Evolutionary conservation across 2,888 invertebrate species (phyloP).

Genomic region (Brachyptera risi): DNA sequence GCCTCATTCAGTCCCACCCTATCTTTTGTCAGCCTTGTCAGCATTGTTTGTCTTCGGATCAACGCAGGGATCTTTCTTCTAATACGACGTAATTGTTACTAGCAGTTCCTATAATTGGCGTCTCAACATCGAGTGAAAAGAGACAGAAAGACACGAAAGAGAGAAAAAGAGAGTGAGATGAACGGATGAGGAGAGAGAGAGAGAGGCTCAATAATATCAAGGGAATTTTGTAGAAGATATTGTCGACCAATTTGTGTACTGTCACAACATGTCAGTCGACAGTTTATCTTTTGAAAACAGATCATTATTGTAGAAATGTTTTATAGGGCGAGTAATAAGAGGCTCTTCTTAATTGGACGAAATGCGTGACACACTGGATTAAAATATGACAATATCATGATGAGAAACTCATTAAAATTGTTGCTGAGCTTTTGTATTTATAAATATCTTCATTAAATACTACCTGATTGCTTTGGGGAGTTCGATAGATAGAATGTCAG

Average conservation of each 20-base stretch:
- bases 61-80: not conserved
- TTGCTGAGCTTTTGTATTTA: not conserved
- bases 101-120: constrained; percentile 5
- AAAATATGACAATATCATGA: not conserved
- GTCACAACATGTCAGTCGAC: not conserved
- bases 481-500: not conserved
- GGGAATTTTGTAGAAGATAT: not conserved
- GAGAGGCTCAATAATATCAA: not conserved
- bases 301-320: too few species aligned
- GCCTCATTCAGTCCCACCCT: too few species aligned
- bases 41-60: not conserved
- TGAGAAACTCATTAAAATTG: not conserved
- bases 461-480: too few species aligned
- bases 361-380: too few species aligned
- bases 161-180: too few species aligned
- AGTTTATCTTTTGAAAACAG: constrained; percentile 6
- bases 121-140: not conserved
- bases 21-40: too few species aligned
- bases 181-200: not conserved
- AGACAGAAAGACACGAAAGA: too few species aligned
- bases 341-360: not conserved
- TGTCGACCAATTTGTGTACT: constrained; percentile 16
- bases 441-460: too few species aligned
- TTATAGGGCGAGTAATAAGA: too few species aligned
- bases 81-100: not conserved